These are phyloP conservation scores for Rhagoletis zephyria DNA, from an alignment of 1,140 invertebrate species.

Conservation along the genomic window DNA sequence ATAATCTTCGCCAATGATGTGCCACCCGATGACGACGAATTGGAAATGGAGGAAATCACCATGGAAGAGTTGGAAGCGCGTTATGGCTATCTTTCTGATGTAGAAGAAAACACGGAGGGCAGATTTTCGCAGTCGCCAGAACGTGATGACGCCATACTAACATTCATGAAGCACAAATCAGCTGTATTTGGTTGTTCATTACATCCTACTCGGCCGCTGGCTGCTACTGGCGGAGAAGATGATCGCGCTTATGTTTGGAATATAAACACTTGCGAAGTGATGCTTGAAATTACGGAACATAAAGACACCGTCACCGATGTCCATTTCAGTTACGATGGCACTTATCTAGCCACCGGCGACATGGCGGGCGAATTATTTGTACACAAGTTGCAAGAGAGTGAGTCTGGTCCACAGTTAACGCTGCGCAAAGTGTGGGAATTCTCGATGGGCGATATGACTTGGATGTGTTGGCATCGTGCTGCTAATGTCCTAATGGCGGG, in stretches of 20 bases:
- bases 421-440: slow-evolving; percentile 81
- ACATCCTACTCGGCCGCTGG: slow-evolving; percentile 70
- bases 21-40: slow-evolving; percentile 58
- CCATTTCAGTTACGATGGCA: slow-evolving; percentile 85
- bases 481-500: slow-evolving; percentile 86
- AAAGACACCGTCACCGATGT: slow-evolving; percentile 89
- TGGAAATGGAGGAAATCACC: slow-evolving; percentile 68
- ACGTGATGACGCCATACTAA: slow-evolving; percentile 71
- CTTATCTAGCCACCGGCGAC: slow-evolving; percentile 86
- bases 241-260: slow-evolving; percentile 90
- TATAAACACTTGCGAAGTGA: slow-evolving; percentile 78
- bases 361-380: slow-evolving; percentile 87
- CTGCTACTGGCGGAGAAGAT: slow-evolving; percentile 89
- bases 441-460: slow-evolving; percentile 86
- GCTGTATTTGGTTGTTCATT: slow-evolving; percentile 73
- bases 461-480: slow-evolving; percentile 87
- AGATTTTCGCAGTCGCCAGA: background rate
- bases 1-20: slow-evolving; percentile 61
- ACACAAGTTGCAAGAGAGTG: slow-evolving; percentile 58
- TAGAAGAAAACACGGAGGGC: slow-evolving; percentile 61
- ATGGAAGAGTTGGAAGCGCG: slow-evolving; percentile 64
- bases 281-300: slow-evolving; percentile 82
- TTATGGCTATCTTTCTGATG: slow-evolving; percentile 61
- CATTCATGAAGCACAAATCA: slow-evolving; percentile 72
- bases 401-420: slow-evolving; percentile 18